These are phyloP conservation scores for Antechinus stuartii DNA, from an alignment of 2,113 vertebrate species.

Conservation along the genomic window DNA sequence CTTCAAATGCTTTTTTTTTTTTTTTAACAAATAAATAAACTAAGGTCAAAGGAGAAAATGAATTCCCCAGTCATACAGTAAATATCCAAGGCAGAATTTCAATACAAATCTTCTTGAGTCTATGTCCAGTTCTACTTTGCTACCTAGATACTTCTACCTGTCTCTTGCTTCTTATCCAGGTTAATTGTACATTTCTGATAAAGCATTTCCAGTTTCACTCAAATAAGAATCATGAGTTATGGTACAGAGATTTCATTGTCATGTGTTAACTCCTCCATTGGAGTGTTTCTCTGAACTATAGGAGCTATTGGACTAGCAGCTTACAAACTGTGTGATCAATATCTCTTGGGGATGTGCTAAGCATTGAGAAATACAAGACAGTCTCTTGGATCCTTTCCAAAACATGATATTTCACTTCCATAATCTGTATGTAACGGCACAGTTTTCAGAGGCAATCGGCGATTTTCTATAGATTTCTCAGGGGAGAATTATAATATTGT, in stretches of 20 bases:
- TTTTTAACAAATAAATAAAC: neutral
- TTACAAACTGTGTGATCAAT: neutral
- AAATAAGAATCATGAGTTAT: neutral
- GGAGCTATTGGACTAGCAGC: neutral
- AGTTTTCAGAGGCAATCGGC: neutral
- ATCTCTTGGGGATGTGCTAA: neutral
- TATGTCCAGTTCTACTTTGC: neutral
- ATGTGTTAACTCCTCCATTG: neutral
- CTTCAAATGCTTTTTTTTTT: neutral
- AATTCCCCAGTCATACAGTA: neutral
- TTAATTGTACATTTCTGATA: constrained; percentile 30
- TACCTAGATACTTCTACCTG: constrained; percentile 32
- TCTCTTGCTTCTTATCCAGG: constrained; percentile 31
- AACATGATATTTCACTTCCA: neutral
- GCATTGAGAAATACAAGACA: neutral
- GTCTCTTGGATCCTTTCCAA: neutral
- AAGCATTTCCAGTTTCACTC: constrained; percentile 18
- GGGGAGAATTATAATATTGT: neutral
- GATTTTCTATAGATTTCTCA: neutral
- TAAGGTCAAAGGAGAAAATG: neutral
- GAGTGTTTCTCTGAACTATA: neutral
- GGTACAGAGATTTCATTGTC: neutral
- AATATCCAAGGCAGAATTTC: neutral
- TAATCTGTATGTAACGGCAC: neutral
- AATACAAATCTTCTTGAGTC: neutral